Base-by-base conservation (phyloP, 1,140 invertebrate species). In the Arion vulgaris region DNA sequence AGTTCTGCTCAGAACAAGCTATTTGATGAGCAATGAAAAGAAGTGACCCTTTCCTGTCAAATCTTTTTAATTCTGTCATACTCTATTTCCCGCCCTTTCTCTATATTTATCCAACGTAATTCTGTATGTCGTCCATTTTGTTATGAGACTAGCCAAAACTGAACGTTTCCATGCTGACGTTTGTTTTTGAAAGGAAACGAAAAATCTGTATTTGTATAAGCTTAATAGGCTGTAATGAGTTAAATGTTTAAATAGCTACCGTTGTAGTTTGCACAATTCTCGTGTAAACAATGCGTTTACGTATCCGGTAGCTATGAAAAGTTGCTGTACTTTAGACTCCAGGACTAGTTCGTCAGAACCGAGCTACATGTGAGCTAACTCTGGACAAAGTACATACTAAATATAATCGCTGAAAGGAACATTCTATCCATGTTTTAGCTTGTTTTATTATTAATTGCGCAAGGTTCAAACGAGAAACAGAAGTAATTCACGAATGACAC, bases 201-300 rank as follows among this genome's bases (percentile, higher is more conserved):
- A 32, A 66, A 7, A 34, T 17, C 1, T 66, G n/a, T 66, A 34
- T 66, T 66, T 28, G 19, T 34, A 66, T 66, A 66, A 66, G 7
- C 17, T n/a, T 32, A 66, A 32, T 28, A 66, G n/a, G 62, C 9
- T 66, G 28, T 66, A 66, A 66, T 66, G 62, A 66, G 62, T 32
- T n/a, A 66, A 66, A 66, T 66, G 62, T 66, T 66, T 66, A 17
- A 66, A 66, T 28, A 32, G 62, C 28, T 32, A 23, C 62, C 62
- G 62, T 66, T 32, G 11, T 9, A 11, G 62, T 66, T 66, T 66
- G 62, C 62, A 5, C 11, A 32, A 28, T 57, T 57, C 23, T 11
- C 7, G 1, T 57, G 53, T 57, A 19, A 57, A 11, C 53, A n/a
- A 11, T 57, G 53, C 4, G 26, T 19, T 15, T 57, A n/a, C 53